Evolutionary conservation across 2,113 vertebrate species (phyloP), one percentile per base, ranked within the genome.

Genomic region (Phoxinus phoxinus): DNA sequence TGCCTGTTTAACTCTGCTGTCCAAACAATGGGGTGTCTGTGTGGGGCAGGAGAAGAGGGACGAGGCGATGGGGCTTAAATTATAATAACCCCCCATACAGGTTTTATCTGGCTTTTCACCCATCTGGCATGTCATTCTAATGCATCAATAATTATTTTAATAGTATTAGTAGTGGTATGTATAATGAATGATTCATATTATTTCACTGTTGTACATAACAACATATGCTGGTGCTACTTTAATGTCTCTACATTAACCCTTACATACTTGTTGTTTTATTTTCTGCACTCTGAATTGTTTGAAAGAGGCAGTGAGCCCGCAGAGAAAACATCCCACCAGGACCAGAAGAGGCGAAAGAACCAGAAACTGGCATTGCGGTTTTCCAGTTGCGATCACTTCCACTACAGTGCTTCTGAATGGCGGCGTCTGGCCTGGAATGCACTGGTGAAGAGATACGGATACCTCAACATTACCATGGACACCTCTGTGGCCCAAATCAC

Each of bases 11-110:
- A 88, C 89, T 89, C 91, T 87, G 84, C 86, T 46, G 72, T 11
- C 82, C 90, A 92, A 95, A 95, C 94, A 95, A 95, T 95, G 90
- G 89, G 51, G 84, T 4, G 91, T 90, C 92, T 95, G 93, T 95
- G 90, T 93, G 77, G 86, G 83, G 59, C 67, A 59, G 32, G 30
- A 59, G 35, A 79, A 63, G 44, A 59, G 32, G 77, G 65, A 74
- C 25, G 84, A 86, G 23, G 87, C 81, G 86, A 80, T 90, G 90
- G 89, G 91, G 65, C 17, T 27, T 51, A 51, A 17, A 32, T 51
- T 67, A 81, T 67, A 67, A 67, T 35, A 51, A 65, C 72, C 84
- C 37, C 35, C 71, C 73, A 69, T 87, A 81, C 87, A 87, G 69
- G 84, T 91, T 91, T 81, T 73, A 82, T n/a, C n/a, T 86, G 51